phyloP scores from a whole-genome alignment of 1,140 invertebrate genomes.

The Drosophila repleta region DNA sequence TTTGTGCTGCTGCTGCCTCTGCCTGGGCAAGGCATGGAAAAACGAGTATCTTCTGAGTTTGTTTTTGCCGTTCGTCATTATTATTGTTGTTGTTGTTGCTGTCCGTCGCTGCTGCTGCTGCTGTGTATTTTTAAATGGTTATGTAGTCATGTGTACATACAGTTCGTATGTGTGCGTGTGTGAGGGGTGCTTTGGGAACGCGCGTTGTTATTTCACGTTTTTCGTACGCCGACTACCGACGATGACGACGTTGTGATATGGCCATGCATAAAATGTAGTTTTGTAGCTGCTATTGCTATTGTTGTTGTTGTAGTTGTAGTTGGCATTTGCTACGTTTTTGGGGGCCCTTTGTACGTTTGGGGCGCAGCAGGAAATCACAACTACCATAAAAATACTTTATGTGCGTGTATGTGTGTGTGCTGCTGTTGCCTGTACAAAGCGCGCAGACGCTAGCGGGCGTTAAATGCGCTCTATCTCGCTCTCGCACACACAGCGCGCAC shows the following conservation, averaged over 20 bases:
- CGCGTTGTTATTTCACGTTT: constrained; percentile 68
- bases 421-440: constrained; percentile 38
- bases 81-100: constrained; percentile 44
- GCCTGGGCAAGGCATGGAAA: constrained; percentile 67
- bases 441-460: constrained; percentile 46
- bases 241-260: constrained; percentile 64
- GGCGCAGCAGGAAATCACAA: constrained; percentile 76
- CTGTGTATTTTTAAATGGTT: constrained; percentile 74
- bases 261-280: constrained; percentile 71
- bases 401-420: constrained; percentile 39
- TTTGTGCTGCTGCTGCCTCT: constrained; percentile 48
- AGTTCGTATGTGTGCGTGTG: constrained; percentile 5
- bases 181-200: constrained; percentile 62
- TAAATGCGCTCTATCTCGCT: constrained; percentile 15
- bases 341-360: constrained; percentile 55
- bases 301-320: constrained; percentile 25
- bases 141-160: constrained; percentile 65
- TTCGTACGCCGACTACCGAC: neutral
- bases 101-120: constrained; percentile 18
- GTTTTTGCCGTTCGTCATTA: constrained; percentile 55
- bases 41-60: constrained; percentile 73
- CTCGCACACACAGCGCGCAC: neutral
- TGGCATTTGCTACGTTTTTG: constrained; percentile 34
- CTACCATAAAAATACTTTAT: constrained; percentile 43
- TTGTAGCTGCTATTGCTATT: constrained; percentile 48